phyloP scores from a whole-genome alignment of 1,140 invertebrate species.

The Hycleus phaleratus region DNA sequence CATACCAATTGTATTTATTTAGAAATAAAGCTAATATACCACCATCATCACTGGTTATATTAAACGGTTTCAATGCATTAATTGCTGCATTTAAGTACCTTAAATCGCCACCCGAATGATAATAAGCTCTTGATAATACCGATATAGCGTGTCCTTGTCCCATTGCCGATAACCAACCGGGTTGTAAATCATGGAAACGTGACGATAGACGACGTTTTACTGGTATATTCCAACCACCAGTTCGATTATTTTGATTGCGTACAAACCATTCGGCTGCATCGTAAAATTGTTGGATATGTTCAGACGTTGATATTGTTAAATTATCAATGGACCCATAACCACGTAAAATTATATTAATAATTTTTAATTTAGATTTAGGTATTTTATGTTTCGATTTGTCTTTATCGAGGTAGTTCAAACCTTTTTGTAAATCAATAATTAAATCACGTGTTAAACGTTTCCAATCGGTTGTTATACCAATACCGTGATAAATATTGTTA shows the following conservation, averaged over 20 bases:
- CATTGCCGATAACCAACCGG: slow-evolving; percentile 87
- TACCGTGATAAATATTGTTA: slow-evolving; percentile 78
- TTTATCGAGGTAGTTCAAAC: slow-evolving; percentile 54
- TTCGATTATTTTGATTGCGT: slow-evolving; percentile 67
- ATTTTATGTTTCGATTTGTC: slow-evolving; percentile 62
- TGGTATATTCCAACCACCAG: slow-evolving; percentile 85
- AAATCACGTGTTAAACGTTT: slow-evolving; percentile 78
- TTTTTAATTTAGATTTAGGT: slow-evolving; percentile 68
- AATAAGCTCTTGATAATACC: slow-evolving; percentile 80
- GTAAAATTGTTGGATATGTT: slow-evolving; percentile 85
- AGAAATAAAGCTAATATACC: slow-evolving; percentile 76
- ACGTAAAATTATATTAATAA: slow-evolving; percentile 55
- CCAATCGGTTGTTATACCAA: slow-evolving; percentile 69
- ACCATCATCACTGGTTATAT: slow-evolving; percentile 57
- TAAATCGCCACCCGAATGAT: slow-evolving; percentile 65
- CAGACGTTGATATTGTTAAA: slow-evolving; percentile 70
- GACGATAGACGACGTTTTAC: slow-evolving; percentile 68
- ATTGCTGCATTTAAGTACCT: slow-evolving; percentile 75
- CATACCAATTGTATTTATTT: slow-evolving; percentile 80
- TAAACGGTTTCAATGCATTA: slow-evolving; percentile 73
- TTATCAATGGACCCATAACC: slow-evolving; percentile 77
- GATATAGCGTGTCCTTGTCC: slow-evolving; percentile 96
- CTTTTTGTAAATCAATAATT: slow-evolving; percentile 88
- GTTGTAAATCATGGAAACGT: slow-evolving; percentile 54
- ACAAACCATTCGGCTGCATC: slow-evolving; percentile 92